Evolutionary conservation across 2,797 vertebrate genomes (phyloP).

Genomic region (Cygnus olor): DNA sequence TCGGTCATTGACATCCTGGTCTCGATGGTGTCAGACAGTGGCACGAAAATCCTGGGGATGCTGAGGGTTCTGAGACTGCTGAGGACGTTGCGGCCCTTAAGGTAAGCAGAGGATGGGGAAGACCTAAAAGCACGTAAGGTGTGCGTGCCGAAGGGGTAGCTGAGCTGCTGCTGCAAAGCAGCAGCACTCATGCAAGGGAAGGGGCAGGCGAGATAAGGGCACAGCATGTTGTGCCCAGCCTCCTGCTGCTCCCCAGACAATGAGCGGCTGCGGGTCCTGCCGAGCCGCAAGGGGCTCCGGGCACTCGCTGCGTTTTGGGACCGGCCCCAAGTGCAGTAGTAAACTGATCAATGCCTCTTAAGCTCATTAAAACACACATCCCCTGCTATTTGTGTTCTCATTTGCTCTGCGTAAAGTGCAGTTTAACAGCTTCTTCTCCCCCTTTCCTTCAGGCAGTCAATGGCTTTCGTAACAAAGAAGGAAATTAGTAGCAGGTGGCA

Average conservation of each 20-base stretch:
- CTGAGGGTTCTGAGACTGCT: slow-evolving; percentile 92
- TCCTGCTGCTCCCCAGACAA: background rate
- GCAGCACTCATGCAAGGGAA: background rate
- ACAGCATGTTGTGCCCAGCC: fast-evolving
- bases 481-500: slow-evolving; percentile 69
- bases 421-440: slow-evolving; percentile 55
- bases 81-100: slow-evolving; percentile 91
- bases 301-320: background rate
- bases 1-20: slow-evolving; percentile 96
- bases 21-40: slow-evolving; percentile 92
- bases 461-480: slow-evolving; percentile 49
- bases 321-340: background rate
- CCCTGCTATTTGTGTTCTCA: slow-evolving; percentile 63
- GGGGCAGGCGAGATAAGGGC: background rate
- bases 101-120: slow-evolving; percentile 76
- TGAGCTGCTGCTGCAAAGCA: background rate
- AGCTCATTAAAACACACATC: slow-evolving; percentile 57
- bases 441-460: slow-evolving; percentile 57
- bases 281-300: fast-evolving
- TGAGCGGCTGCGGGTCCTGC: background rate
- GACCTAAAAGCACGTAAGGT: background rate
- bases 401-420: slow-evolving; percentile 58
- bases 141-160: background rate
- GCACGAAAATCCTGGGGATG: slow-evolving; percentile 97
- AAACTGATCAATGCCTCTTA: slow-evolving; percentile 57